Evolutionary conservation across 2,797 vertebrate species (phyloP), one percentile per base, ranked within the genome.

Genomic region (Syngnathus rostellatus): DNA sequence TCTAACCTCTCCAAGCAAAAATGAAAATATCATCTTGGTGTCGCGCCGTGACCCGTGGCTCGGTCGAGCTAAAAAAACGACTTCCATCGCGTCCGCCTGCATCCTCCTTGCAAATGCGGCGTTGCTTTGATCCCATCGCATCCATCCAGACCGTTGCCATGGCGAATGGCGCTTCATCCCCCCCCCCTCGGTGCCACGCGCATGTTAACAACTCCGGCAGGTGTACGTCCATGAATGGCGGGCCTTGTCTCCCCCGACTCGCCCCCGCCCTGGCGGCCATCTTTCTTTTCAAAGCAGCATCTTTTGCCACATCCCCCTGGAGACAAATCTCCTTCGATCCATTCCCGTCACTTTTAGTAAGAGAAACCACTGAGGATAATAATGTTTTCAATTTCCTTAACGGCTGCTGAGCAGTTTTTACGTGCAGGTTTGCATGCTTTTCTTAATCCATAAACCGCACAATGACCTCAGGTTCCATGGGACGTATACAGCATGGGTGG

Each of bases 161-260:
- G 63, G 54, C 51, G 3, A 74, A 45, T 51, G 17, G 63, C 66
- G 68, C 68, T 57, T 66, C 61, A 40, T 57, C 62, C 65, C 5
- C 21, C 51, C 31, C 31, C 31, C 31, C 3, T n/a, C 40, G n/a
- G 39, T 38, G 68, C 83, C 76, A 71, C 68, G 64, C 80, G 85
- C 88, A 88, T 87, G 79, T 76, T 84, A 87, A 79, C 68, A 77
- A 84, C 72, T 70, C 79, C 79, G 84, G 90, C 90, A 91, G 91
- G 89, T 92, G 90, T 81, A 88, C 38, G 74, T 68, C 72, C 84
- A 88, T 92, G 89, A 92, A 92, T 89, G 87, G 85, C 69, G 66
- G 75, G 79, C 90, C 87, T 92, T 92, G 89, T 92, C 80, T 78
- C 69, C 31, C 69, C 31, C 17, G 14, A 66, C 48, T 16, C 41